Base-by-base conservation (phyloP, 2,113 vertebrate genomes). In the Chaetodon trifascialis region DNA sequence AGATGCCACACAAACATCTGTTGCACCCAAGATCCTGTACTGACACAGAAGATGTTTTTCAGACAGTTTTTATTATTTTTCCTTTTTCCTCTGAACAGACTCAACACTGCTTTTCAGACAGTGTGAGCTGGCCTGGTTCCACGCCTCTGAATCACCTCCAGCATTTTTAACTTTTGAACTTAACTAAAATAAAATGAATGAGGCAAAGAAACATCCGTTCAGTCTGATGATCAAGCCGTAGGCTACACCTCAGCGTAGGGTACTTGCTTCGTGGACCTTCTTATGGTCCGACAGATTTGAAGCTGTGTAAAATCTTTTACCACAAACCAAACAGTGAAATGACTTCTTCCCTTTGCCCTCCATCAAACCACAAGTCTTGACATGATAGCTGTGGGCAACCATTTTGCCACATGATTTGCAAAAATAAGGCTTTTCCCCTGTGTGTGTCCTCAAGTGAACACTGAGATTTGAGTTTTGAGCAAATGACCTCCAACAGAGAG, bases 371-470 rank as follows among this genome's bases (percentile, higher is more conserved):
- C 79, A 86, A 0, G 7, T 68, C 59, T 79, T 79, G 17, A 78
- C 58, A 12, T 82, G 79, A 16, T 54, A 67, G 19, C 40, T 72
- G 1, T 74, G 25, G 9, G 85, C 63, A 0, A 80, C 66, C 67
- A 16, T 80, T 58, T 77, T 76, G 3, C 76, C 67, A 34, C 81
- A 84, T 0, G 30, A 11, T 5, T 55, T 49, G 68, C 86, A 84
- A 9, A 73, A 80, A n/a, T 80, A 84, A 0, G 81, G 73, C 62
- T 80, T 87, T 34, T 76, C 76, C 15, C 85, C 44, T 2, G 65
- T 69, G 76, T 69, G 76, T 16, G 1, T 15, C 56, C 76, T 21
- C 15, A 62, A 1, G 36, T 79, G 76, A 19, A 69, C 76, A 12
- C 69, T 69, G 55, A 78, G 65, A 42, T 78, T 78, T 16, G 76